Percentiles rank a stretch among this genome's conserved stretches.
Conservation (phyloP, 1,140 invertebrate species). For the Euura saliciscinereae region DNA sequence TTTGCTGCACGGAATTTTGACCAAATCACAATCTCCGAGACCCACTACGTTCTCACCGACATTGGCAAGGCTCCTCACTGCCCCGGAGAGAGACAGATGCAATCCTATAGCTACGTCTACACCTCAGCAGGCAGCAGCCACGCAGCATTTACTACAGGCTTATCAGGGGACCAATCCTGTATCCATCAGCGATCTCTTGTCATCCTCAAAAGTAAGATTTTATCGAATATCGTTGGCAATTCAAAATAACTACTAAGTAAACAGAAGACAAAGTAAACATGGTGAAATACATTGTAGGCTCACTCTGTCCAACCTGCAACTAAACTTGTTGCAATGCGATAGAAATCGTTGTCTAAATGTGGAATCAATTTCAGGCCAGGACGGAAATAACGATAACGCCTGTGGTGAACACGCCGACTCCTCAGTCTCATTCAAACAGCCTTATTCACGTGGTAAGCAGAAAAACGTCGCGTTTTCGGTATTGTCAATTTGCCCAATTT, state of each 20-base stretch:
- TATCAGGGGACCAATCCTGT: constrained; percentile 56
- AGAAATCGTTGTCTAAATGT: no score
- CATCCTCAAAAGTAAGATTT: constrained; percentile 65
- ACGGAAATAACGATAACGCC: constrained; percentile 66
- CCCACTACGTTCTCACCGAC: constrained; percentile 75
- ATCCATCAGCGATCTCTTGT: constrained; percentile 66
- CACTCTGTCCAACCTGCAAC: no score
- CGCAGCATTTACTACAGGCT: constrained; percentile 50
- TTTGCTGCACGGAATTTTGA: constrained; percentile 76
- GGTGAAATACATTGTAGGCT: no score
- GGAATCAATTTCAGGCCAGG: constrained; percentile 44
- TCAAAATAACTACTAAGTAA: not conserved
- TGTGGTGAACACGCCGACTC: constrained; percentile 49
- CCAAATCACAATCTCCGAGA: constrained; percentile 61
- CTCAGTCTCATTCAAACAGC: constrained; percentile 49
- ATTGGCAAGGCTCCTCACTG: constrained; percentile 76
- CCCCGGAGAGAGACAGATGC: constrained; percentile 63
- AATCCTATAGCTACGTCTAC: constrained; percentile 31
- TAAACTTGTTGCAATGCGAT: no score
- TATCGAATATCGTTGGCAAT: not conserved
- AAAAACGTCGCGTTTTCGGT: not conserved
- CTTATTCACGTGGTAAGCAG: constrained; percentile 51
- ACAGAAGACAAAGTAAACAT: no score
- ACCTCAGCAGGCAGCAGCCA: constrained; percentile 42
- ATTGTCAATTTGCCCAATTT: no score